phyloP scores from a whole-genome alignment of 2,113 vertebrate species.

The Columbina picui region DNA sequence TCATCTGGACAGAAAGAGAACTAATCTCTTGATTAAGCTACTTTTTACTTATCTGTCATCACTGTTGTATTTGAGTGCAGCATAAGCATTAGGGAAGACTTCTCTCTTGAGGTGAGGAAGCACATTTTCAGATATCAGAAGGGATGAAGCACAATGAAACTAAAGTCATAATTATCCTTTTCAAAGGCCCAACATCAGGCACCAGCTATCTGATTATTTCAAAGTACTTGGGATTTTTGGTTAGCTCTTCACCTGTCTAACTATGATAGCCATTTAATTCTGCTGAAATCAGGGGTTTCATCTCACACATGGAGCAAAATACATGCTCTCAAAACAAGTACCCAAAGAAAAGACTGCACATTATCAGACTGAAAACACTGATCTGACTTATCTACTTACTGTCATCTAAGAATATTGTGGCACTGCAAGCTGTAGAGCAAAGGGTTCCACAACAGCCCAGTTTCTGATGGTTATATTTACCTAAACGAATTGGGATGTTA shows the following conservation, averaged over 20 bases:
- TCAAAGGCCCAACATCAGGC: neutral
- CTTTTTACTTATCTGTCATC: neutral
- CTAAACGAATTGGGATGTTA: neutral
- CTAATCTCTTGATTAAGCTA: neutral
- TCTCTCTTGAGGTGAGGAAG: neutral
- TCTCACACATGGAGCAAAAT: neutral
- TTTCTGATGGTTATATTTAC: neutral
- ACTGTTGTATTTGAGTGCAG: neutral
- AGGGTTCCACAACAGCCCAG: neutral
- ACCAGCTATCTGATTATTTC: neutral
- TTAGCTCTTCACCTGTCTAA: neutral
- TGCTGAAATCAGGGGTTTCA: neutral
- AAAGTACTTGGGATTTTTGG: neutral
- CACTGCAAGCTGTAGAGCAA: neutral
- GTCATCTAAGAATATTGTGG: neutral
- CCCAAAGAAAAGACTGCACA: neutral
- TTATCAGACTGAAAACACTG: neutral
- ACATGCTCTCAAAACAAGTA: neutral
- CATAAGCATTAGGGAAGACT: neutral
- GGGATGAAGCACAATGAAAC: neutral
- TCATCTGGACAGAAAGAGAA: neutral
- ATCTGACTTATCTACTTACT: neutral
- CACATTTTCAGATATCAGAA: neutral
- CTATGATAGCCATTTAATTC: neutral
- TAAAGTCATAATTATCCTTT: neutral